phyloP scores from a whole-genome alignment of 2,888 invertebrate genomes.

The Prionchulus punctatus region DNA sequence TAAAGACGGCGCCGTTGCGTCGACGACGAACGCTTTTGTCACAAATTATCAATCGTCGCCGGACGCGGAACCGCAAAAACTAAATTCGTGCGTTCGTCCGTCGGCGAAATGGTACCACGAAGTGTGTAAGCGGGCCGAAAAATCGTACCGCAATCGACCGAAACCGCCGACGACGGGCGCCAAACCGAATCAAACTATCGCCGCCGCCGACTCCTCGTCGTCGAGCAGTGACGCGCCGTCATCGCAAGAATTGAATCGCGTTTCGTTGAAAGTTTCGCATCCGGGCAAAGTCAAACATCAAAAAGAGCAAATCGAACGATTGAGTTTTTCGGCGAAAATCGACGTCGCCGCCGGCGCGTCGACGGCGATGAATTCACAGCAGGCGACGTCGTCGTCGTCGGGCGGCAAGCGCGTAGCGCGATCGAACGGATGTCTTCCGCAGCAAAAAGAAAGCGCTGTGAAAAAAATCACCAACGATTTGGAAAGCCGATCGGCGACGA shows the following conservation, averaged over 20 bases:
- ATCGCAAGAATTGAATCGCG: no score
- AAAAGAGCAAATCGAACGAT: conserved; percentile 1
- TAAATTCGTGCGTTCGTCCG: no score
- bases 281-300: neutral
- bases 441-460: neutral
- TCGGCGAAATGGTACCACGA: neutral
- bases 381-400: conserved; percentile 6
- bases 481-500: neutral
- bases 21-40: no score
- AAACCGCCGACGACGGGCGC: neutral
- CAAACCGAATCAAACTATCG: neutral
- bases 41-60: no score
- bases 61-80: no score
- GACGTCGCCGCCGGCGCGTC: neutral
- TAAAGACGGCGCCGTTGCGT: no score
- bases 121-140: neutral
- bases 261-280: neutral
- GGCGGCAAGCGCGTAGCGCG: no score
- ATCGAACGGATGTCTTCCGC: neutral
- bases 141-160: neutral
- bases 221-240: neutral
- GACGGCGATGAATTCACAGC: no score
- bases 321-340: no score
- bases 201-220: neutral
- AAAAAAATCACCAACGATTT: neutral